A percentile compares a stretch with the other conserved stretches of the same genome.
These are phyloP conservation scores for Ferrisia virgata DNA, from an alignment of 2,888 invertebrate species.

Conservation along the genomic window DNA sequence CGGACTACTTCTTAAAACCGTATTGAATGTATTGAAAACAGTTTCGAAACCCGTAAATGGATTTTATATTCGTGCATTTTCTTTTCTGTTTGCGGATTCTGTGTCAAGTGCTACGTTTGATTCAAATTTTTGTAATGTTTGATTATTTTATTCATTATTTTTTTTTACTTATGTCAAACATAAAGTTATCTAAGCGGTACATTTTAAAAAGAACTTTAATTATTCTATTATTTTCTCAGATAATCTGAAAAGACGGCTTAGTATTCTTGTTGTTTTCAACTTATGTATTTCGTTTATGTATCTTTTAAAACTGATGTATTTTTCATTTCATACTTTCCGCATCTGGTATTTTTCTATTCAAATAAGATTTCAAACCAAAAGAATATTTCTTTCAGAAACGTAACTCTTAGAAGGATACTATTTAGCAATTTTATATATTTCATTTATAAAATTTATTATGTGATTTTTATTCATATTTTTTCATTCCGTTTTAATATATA, in stretches of 20 bases:
- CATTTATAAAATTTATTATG: not conserved
- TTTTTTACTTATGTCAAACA: not conserved
- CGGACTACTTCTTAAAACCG: conserved; percentile 69
- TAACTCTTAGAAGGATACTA: not conserved
- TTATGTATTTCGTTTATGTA: not conserved
- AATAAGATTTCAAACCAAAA: not conserved
- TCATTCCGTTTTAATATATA: not conserved
- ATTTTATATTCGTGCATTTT: conserved; percentile 33
- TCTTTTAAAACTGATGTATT: not conserved
- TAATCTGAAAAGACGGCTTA: not conserved
- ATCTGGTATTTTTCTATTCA: not conserved
- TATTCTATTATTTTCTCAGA: not conserved
- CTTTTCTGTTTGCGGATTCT: not conserved
- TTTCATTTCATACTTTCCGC: not conserved
- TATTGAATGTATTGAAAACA: not conserved
- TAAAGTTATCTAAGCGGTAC: not conserved
- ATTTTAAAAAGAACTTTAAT: not conserved
- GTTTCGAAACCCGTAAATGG: conserved; percentile 8
- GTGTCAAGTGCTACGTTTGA: not conserved
- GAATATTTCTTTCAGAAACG: no score
- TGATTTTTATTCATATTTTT: not conserved
- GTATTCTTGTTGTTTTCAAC: not conserved
- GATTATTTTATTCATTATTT: not conserved
- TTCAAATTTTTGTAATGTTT: no score
- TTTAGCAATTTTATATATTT: not conserved